phyloP scores from a whole-genome alignment of 1,140 invertebrate genomes.

The Vanessa atalanta region DNA sequence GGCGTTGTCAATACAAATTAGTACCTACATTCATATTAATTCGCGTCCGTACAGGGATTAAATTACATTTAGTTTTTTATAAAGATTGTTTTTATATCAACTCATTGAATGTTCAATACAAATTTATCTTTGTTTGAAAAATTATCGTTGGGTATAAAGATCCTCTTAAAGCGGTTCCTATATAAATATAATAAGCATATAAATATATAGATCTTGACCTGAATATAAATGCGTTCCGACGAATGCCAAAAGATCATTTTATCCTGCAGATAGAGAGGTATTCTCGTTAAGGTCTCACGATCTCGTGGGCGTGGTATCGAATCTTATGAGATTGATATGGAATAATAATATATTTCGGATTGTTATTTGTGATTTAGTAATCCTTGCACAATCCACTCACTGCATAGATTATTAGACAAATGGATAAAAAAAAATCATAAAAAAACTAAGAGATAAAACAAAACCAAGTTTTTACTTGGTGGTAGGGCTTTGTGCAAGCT shows the following conservation, averaged over 20 bases:
- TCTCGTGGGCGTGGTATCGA: conserved; percentile 1
- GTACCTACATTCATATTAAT: too few species aligned
- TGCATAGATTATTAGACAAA: not conserved
- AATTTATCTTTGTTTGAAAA: not conserved
- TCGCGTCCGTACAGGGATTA: too few species aligned
- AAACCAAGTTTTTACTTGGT: too few species aligned
- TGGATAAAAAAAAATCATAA: too few species aligned
- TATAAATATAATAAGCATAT: not conserved
- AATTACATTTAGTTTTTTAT: too few species aligned
- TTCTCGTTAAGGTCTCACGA: conserved; percentile 11
- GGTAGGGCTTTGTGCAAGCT: too few species aligned
- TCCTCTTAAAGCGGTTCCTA: not conserved
- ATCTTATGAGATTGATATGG: not conserved
- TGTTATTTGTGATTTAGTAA: conserved; percentile 1
- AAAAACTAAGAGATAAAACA: too few species aligned
- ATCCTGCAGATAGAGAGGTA: not conserved
- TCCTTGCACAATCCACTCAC: not conserved
- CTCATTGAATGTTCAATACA: too few species aligned
- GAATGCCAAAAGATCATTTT: not conserved
- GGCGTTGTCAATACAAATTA: too few species aligned
- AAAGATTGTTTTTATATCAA: too few species aligned
- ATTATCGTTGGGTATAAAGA: not conserved
- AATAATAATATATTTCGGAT: conserved; percentile 4
- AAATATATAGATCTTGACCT: conserved; percentile 1
- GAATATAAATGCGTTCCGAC: not conserved